These are phyloP conservation scores for Tetramorium simillimum DNA, from an alignment of 1,140 invertebrate species.

Conservation along the genomic window DNA sequence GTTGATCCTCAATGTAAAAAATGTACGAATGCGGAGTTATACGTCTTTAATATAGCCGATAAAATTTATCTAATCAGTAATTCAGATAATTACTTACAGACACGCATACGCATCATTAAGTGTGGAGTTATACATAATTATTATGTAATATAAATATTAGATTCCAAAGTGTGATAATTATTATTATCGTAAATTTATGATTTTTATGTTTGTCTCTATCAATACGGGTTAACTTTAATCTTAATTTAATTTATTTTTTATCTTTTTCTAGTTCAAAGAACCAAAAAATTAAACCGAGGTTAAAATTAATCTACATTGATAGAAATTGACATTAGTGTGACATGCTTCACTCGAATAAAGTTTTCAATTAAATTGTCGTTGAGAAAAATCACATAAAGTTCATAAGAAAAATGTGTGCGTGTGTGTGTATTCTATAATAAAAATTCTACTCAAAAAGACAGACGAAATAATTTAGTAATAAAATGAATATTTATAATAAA, in stretches of 20 bases:
- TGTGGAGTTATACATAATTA: neutral
- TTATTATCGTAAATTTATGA: neutral
- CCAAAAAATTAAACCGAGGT: too few species aligned
- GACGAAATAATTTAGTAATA: too few species aligned
- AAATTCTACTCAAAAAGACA: too few species aligned
- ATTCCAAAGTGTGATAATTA: neutral
- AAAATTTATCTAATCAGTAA: conserved; percentile 11
- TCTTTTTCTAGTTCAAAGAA: too few species aligned
- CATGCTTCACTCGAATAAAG: neutral
- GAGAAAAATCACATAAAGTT: neutral
- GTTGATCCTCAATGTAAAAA: neutral
- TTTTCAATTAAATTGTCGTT: neutral
- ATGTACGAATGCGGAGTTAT: neutral
- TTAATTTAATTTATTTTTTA: too few species aligned
- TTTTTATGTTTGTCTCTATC: neutral
- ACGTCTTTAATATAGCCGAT: neutral
- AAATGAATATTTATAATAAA: too few species aligned
- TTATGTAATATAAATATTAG: neutral
- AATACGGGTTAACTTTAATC: too few species aligned
- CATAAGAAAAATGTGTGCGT: neutral
- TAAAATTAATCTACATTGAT: too few species aligned
- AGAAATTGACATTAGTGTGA: too few species aligned
- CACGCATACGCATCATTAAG: neutral
- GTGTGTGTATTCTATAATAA: too few species aligned
- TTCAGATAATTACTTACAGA: neutral